A percentile compares a stretch with the other conserved stretches of the same genome.
Conservation (phyloP, 2,797 vertebrate species). For the Galago senegalensis region DNA sequence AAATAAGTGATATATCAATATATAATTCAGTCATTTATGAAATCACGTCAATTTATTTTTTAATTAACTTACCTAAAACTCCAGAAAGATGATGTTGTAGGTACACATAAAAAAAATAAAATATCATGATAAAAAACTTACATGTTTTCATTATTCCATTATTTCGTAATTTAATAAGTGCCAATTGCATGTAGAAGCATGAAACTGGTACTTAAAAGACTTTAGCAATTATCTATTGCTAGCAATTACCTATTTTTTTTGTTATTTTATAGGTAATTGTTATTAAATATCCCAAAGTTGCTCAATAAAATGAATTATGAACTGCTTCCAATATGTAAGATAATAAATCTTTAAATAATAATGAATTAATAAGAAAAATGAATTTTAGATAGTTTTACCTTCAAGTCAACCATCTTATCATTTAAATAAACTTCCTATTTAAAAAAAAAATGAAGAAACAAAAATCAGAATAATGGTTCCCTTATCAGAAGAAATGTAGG, state of each 20-base stretch:
- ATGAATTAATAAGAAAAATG: neutral
- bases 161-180: neutral
- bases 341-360: neutral
- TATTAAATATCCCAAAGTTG: neutral
- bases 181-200: neutral
- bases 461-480: neutral
- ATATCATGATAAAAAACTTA: neutral
- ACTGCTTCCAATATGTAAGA: neutral
- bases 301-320: neutral
- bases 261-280: neutral
- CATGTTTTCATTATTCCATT: neutral
- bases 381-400: neutral
- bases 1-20: neutral
- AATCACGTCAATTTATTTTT: neutral
- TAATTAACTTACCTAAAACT: neutral
- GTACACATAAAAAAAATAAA: neutral
- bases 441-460: neutral
- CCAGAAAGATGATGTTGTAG: neutral
- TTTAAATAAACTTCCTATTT: slow-evolving; percentile 13
- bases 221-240: neutral
- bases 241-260: neutral
- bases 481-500: neutral
- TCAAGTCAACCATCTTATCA: neutral
- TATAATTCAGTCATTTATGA: neutral
- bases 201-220: neutral